A percentile compares a stretch with the other conserved stretches of the same genome.
These are phyloP conservation scores for Papilio aristodemus DNA, from an alignment of 1,140 invertebrate genomes.

Conservation along the genomic window DNA sequence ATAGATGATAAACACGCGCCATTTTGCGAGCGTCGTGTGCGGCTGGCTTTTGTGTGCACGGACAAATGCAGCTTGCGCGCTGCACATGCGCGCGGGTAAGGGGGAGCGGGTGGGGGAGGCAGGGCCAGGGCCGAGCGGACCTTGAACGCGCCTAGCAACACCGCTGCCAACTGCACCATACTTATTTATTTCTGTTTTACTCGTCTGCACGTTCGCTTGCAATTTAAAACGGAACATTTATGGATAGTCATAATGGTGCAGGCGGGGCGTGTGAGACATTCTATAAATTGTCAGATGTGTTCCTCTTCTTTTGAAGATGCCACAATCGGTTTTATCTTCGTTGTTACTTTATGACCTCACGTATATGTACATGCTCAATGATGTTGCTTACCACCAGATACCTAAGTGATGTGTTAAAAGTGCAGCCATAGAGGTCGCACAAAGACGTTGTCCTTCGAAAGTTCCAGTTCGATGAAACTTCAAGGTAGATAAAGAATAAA, in stretches of 20 bases:
- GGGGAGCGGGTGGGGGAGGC: constrained; percentile 43
- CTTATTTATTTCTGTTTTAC: constrained; percentile 69
- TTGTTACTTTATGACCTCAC: constrained; percentile 5
- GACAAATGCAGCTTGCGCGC: constrained; percentile 57
- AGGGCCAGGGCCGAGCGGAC: constrained; percentile 58
- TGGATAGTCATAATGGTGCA: constrained; percentile 49
- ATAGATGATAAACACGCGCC: constrained; percentile 41
- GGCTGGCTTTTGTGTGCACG: constrained; percentile 39
- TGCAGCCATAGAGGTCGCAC: too few relatives aligned
- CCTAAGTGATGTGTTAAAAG: too few relatives aligned
- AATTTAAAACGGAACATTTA: constrained; percentile 59
- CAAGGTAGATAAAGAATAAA: too few relatives aligned
- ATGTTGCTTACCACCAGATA: too few relatives aligned
- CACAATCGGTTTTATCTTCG: constrained; percentile 29
- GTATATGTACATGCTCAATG: neutral
- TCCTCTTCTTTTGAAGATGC: constrained; percentile 32
- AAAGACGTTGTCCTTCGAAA: too few relatives aligned
- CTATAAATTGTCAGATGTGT: constrained; percentile 38
- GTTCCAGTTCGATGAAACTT: too few relatives aligned
- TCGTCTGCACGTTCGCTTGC: constrained; percentile 58
- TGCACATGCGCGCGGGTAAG: constrained; percentile 38
- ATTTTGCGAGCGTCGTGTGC: constrained; percentile 34
- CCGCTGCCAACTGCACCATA: constrained; percentile 41
- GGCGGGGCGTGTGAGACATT: constrained; percentile 43
- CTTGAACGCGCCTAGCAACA: constrained; percentile 72